Evolutionary conservation across 2,888 invertebrate species (phyloP), one percentile per base, ranked within the genome.

Genomic region (Diarsia brunnea): DNA sequence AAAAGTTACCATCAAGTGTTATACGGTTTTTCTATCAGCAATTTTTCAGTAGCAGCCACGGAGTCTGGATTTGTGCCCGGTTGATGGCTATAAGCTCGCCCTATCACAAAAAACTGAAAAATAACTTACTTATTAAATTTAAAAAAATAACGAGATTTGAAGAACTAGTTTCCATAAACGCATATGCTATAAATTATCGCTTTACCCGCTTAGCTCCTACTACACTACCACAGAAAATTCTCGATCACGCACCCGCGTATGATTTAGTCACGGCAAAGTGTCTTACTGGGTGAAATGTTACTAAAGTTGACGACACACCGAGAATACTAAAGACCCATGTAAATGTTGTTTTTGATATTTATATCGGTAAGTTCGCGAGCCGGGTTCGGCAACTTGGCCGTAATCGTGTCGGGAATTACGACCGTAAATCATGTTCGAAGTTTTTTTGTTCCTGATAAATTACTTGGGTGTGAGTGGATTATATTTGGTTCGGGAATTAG

Each of bases 311-410:
- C 88, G 87, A 89, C 92, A 89, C 89, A 73, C 80, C 73, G 69
- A 84, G 94, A 93, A 94, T 94, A 93, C 92, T 91, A 93, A 94
- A 90, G 83, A 87, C 86, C 84, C 87, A 92, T 91, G 91, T 92
- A 92, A 93, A 94, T 93, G 92, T 92, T 93, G 90, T 92, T 93
- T 90, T 90, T 90, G 90, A 93, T 94, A 93, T 94, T 93, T 92
- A 90, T 89, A 89, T 85, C 87, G 80, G 76, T 77, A 92, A 92
- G 87, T 92, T 93, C 86, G 85, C 87, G 86, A 89, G 90, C 86
- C 78, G 84, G 85, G 85, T 84, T 86, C 85, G 84, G 88, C 88
- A 88, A 88, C 91, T 90, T 81, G 65, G 75, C 75, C 63, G 81
- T 88, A 88, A 86, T 84, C 87, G 87, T 84, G 87, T 85, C 80